Evolutionary conservation across 2,797 vertebrate species (phyloP).

Genomic region (Bradypodion pumilum): DNA sequence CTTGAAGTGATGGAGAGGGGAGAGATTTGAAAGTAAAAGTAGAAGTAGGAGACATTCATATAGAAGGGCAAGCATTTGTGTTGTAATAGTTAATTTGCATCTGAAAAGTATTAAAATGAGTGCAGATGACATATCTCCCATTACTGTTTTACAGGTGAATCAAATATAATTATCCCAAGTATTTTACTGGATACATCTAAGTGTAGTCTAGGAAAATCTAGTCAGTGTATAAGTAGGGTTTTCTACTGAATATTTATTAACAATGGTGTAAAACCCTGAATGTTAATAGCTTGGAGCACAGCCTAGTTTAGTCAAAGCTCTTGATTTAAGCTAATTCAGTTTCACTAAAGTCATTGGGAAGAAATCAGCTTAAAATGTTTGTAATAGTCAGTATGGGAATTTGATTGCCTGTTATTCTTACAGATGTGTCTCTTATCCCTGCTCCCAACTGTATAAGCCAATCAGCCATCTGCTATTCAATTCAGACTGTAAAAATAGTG

Average conservation of each 20-base stretch:
- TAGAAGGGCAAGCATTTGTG: neutral
- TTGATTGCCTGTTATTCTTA: neutral
- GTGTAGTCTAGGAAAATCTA: neutral
- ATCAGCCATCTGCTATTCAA: constrained; percentile 12
- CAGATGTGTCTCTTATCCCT: neutral
- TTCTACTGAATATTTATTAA: neutral
- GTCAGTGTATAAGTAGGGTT: neutral
- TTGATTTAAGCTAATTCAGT: constrained; percentile 11
- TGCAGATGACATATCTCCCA: neutral
- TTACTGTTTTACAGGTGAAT: neutral
- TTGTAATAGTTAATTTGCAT: neutral
- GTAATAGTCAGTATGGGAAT: constrained; percentile 3
- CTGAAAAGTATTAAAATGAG: neutral
- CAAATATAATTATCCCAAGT: neutral
- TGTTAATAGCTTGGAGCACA: neutral
- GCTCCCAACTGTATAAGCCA: neutral
- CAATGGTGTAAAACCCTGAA: neutral
- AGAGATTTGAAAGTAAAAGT: neutral
- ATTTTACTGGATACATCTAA: neutral
- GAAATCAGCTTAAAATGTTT: neutral
- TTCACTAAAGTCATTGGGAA: neutral
- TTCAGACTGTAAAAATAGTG: neutral
- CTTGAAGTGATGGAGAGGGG: too few relatives aligned
- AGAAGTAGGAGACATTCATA: neutral
- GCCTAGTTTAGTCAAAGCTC: neutral